phyloP scores from a whole-genome alignment of 2,113 vertebrate species.

The Salvator merianae region DNA sequence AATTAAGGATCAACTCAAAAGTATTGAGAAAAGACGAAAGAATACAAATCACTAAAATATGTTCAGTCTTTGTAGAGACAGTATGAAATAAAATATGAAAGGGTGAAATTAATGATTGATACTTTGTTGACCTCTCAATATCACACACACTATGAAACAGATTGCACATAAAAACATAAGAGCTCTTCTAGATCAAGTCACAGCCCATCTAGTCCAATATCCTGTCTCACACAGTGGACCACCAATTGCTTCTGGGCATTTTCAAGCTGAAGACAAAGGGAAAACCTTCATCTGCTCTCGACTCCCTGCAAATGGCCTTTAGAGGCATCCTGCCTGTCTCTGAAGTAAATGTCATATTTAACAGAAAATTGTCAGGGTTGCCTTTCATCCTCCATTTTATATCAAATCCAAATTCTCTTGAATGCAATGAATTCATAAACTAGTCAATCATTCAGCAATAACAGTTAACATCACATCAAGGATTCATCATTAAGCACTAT shows the following conservation, averaged over 20 bases:
- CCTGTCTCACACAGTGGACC: too few species aligned
- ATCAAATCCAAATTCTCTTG: background rate
- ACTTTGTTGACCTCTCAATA: slow-evolving; percentile 1
- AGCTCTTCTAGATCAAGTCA: too few species aligned
- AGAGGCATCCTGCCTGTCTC: too few species aligned
- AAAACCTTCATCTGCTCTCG: too few species aligned
- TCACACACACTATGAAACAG: too few species aligned
- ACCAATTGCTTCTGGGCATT: too few species aligned
- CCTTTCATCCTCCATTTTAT: background rate
- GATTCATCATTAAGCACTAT: background rate
- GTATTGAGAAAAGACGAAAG: background rate
- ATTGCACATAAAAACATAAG: background rate
- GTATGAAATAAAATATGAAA: slow-evolving; percentile 27
- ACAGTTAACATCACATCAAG: background rate
- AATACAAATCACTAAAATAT: slow-evolving; percentile 46
- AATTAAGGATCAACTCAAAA: slow-evolving; percentile 5
- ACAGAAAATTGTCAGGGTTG: background rate
- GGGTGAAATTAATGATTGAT: slow-evolving; percentile 19
- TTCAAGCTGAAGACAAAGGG: too few species aligned
- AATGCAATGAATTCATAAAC: background rate
- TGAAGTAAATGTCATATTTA: background rate
- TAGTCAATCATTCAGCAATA: background rate
- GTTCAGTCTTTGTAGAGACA: slow-evolving; percentile 9
- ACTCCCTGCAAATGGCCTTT: too few species aligned
- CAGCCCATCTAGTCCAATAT: too few species aligned